Base-by-base conservation (phyloP, 2,888 invertebrate genomes). In the Pachliopta kotzebuea region DNA sequence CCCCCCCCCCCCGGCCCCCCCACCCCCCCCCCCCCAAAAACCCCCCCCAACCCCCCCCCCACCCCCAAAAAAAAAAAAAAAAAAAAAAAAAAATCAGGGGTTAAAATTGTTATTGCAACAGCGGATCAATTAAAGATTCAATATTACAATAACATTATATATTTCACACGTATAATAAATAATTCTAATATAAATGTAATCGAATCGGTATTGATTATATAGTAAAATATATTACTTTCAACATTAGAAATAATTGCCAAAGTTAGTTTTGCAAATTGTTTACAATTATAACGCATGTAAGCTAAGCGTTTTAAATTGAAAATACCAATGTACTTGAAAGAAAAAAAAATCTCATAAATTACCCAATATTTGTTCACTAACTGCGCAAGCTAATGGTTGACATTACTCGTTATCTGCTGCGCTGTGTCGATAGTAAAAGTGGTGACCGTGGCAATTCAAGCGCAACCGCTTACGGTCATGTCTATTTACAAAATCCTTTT, bases 401-500 rank as follows among this genome's bases (percentile, higher is more conserved):
- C 58, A 50, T 59, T 50, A 26, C 26, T 54, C 45, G 18, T 59
- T 59, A n/a, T 52, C 59, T 26, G 11, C 58, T 18, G 49, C 53
- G 37, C 17, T 53, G 60, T 21, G 42, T 60, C 66, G 50, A 61
- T 70, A 45, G 74, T 69, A 75, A 80, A 79, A 79, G 76, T 85
- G 86, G 88, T 88, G 88, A 86, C 82, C 76, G 69, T 74, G 79
- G 75, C 74, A 77, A 80, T 77, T 78, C 72, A 65, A 73, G 71
- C 70, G 76, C 77, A 75, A 77, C 74, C 73, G 74, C 71, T 73
- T 72, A 76, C 80, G 81, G 87, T 79, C 71, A 78, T 82, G 80
- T 74, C 80, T 74, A 84, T 86, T 89, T 83, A 73, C 72, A 74
- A 83, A 86, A 84, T 78, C 75, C 76, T 73, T 79, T 81, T 79